Evolutionary conservation across 1,140 invertebrate genomes (phyloP), one percentile per base, ranked within the genome.

Genomic region (Leptonema lineaticorne): DNA sequence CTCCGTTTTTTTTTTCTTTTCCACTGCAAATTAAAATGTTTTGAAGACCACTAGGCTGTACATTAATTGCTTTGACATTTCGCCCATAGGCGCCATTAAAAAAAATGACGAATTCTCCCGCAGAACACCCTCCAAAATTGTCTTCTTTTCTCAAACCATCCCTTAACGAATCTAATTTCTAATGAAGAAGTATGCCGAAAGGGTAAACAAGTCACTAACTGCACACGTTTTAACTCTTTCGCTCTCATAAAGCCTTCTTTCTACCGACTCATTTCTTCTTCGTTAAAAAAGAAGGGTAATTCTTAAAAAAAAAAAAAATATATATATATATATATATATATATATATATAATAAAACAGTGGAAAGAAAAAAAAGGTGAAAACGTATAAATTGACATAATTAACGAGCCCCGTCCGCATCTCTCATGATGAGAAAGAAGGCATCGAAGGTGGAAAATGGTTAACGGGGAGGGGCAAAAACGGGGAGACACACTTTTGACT

Each of bases 131-230:
- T n/a, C 30, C 5, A 33, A 33, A 11, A 5, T 33, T 33, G 30
- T 11, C 37, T 16, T 16, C 37, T 41, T 41, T 11, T 9, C 60
- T 3, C 2, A 11, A 45, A n/a, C n/a, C n/a, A n/a, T n/a, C n/a
- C 20, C 41, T 28, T 64, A 64, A 64, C 50, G 62, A 64, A 64
- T 64, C 62, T 64, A 64, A 64, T 64, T 64, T 64, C 28, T 62
- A n/a, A 7, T 62, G 33, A 11, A n/a, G 58, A 26, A 63, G 30
- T 11, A 29, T 20, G 4, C 8, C 16, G 29, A 16, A 50, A 41
- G 62, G 62, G 24, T 50, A 50, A 50, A 64, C 27, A 50, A 27
- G 62, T 46, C 62, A n/a, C n/a, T n/a, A n/a, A n/a, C n/a, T n/a
- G n/a, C n/a, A n/a, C n/a, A n/a, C n/a, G n/a, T n/a, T n/a, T n/a